Conservation (phyloP, 2,888 invertebrate species). For the Temnothorax rugatulus region DNA sequence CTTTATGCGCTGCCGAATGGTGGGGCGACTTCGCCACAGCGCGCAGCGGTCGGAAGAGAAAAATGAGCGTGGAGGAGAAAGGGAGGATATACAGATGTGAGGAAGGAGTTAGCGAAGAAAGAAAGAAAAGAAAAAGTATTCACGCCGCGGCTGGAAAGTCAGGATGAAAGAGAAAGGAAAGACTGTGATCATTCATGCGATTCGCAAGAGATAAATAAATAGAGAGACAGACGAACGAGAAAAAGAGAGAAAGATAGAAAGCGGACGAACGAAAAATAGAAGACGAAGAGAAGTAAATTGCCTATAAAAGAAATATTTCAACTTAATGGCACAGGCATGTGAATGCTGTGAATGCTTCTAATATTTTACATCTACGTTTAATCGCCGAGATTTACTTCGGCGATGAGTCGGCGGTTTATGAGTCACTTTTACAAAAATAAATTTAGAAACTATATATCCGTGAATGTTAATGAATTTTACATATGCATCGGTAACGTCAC, state of each 20-base stretch:
- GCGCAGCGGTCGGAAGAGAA: slow-evolving; percentile 61
- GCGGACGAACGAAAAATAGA: slow-evolving; percentile 7
- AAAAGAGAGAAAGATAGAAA: neutral
- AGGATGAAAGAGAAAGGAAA: slow-evolving; percentile 25
- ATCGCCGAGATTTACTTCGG: neutral
- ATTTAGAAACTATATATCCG: neutral
- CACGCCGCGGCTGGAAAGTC: slow-evolving; percentile 29
- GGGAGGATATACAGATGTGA: slow-evolving; percentile 42
- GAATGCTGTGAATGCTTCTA: neutral
- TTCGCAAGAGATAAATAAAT: slow-evolving; percentile 28
- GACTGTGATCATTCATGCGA: neutral
- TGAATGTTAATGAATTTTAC: slow-evolving; percentile 7
- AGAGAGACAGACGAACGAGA: neutral
- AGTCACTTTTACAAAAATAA: neutral
- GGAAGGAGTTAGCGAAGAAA: slow-evolving; percentile 35
- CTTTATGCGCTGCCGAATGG: slow-evolving; percentile 75
- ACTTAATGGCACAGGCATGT: slow-evolving; percentile 10
- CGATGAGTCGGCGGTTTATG: neutral
- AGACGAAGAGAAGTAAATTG: slow-evolving; percentile 28
- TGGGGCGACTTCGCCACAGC: slow-evolving; percentile 50
- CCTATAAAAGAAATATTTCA: slow-evolving; percentile 22
- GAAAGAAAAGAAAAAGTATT: slow-evolving; percentile 6
- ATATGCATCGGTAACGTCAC: neutral
- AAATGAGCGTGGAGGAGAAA: slow-evolving; percentile 63
- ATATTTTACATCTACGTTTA: slow-evolving; percentile 34